These are phyloP conservation scores for Aphrophora alni DNA, from an alignment of 2,888 invertebrate species.

Conservation along the genomic window DNA sequence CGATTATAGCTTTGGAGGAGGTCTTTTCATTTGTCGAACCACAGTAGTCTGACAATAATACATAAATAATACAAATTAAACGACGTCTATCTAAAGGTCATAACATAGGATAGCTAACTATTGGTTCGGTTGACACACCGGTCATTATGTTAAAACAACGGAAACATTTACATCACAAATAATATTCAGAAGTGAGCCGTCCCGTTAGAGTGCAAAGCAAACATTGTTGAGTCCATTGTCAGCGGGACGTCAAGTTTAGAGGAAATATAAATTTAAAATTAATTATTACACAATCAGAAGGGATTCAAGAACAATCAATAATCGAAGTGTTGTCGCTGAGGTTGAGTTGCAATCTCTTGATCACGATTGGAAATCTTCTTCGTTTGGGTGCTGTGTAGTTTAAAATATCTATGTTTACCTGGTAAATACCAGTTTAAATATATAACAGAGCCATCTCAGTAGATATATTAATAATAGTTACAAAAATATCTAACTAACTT, in stretches of 20 bases:
- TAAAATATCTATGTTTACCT: no score
- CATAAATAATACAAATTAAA: background rate
- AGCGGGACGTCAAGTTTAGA: background rate
- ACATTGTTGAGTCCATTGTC: background rate
- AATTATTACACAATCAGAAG: background rate
- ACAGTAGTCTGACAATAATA: background rate
- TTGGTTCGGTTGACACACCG: background rate
- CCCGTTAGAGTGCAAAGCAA: background rate
- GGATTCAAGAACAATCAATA: background rate
- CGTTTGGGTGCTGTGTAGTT: no score
- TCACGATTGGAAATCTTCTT: no score
- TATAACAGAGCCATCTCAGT: no score
- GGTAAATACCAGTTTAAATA: no score
- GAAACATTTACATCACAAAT: background rate
- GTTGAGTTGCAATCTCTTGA: no score
- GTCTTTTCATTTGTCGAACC: background rate
- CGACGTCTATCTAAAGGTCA: no score
- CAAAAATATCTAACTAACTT: no score
- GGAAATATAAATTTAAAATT: conserved; percentile 4
- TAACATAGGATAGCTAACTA: no score
- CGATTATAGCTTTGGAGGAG: background rate
- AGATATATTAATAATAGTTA: no score
- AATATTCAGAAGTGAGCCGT: background rate
- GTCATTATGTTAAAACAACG: background rate
- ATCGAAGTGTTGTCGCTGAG: background rate